Evolutionary conservation across 2,113 vertebrate species (phyloP).

Genomic region (Larimichthys polyactis): DNA sequence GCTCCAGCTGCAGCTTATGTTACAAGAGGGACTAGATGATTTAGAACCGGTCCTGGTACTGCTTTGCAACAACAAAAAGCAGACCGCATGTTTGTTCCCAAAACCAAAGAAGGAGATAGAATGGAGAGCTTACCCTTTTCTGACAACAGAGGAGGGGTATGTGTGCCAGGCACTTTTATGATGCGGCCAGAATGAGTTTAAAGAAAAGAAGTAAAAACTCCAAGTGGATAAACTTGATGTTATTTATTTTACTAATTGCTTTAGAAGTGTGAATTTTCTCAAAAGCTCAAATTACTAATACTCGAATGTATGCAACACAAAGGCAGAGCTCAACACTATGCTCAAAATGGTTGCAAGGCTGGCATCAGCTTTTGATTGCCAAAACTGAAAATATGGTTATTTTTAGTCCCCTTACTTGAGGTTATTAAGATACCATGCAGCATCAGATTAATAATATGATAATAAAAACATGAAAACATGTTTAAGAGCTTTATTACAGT

Average conservation of each 20-base stretch:
- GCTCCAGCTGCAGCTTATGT: not conserved
- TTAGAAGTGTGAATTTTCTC: not conserved
- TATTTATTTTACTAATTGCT: not conserved
- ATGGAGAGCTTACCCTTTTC: slow-evolving; percentile 1
- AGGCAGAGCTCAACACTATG: too few species aligned
- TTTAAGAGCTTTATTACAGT: too few species aligned
- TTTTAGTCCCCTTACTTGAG: too few species aligned
- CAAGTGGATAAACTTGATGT: not conserved
- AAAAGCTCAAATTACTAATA: not conserved
- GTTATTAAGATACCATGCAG: too few species aligned
- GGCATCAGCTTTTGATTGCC: too few species aligned
- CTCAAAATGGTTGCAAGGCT: too few species aligned
- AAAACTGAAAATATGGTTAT: too few species aligned
- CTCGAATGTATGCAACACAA: not conserved
- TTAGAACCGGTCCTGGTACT: not conserved
- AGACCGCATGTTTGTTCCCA: slow-evolving; percentile 15
- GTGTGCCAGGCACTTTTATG: slow-evolving; percentile 18
- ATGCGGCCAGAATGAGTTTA: slow-evolving; percentile 16
- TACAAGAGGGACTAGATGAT: not conserved
- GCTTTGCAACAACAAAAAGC: slow-evolving; percentile 31
- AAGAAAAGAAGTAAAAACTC: slow-evolving; percentile 8
- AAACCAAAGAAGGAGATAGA: slow-evolving; percentile 12
- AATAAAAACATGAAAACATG: too few species aligned
- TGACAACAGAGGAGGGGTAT: not conserved
- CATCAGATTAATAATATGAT: too few species aligned